Conservation (phyloP, 2,888 invertebrate species). For the Chymomyza fuscimana region DNA sequence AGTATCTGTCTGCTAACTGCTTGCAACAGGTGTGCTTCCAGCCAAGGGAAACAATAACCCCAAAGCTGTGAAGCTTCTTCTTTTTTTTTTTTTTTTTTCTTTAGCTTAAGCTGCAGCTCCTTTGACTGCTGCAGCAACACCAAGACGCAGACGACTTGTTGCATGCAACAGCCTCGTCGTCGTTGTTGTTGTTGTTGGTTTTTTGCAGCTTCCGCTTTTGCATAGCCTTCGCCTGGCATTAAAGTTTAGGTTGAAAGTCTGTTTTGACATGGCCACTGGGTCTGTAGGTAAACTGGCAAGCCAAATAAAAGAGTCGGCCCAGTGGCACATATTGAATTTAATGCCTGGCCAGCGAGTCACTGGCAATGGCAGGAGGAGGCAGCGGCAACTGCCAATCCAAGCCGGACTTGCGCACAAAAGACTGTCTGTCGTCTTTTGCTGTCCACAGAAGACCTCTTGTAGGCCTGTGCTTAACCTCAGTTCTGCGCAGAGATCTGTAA, state of each 20-base stretch:
- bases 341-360: not conserved
- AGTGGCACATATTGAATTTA: conserved; percentile 8
- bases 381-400: not conserved
- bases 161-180: not conserved
- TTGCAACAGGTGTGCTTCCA: no score
- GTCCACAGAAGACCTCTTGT: not conserved
- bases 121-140: not conserved
- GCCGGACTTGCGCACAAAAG: not conserved
- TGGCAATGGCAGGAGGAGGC: not conserved
- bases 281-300: conserved; percentile 29
- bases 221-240: conserved; percentile 48
- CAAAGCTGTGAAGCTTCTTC: not conserved
- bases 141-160: not conserved
- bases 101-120: not conserved
- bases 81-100: not conserved
- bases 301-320: not conserved
- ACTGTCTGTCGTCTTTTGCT: no score
- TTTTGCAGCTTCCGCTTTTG: conserved; percentile 50
- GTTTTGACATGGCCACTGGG: conserved; percentile 24
- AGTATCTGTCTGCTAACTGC: no score
- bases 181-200: conserved; percentile 34
- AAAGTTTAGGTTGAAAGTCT: conserved; percentile 6
- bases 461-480: conserved; percentile 2
- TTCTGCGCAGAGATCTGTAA: not conserved
- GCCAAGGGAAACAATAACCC: not conserved